phyloP scores from a whole-genome alignment of 2,113 vertebrate genomes.

The Ornithorhynchus anatinus region DNA sequence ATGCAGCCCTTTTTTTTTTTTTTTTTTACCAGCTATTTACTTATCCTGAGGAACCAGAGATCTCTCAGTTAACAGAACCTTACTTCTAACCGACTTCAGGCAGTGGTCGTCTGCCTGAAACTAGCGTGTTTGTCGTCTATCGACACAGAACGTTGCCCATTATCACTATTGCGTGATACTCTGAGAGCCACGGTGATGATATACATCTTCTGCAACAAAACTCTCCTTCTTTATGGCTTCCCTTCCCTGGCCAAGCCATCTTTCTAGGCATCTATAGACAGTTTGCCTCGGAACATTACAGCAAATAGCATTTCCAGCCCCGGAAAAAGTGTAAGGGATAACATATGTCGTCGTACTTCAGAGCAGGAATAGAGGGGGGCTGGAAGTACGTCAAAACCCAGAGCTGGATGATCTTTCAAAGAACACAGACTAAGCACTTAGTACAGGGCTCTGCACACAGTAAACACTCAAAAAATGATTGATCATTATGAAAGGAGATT shows the following conservation, averaged over 20 bases:
- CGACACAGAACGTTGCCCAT: neutral
- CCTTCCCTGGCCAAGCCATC: accelerated
- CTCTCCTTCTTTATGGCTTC: accelerated
- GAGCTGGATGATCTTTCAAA: too few relatives aligned
- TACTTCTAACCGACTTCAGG: neutral
- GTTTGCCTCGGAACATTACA: too few relatives aligned
- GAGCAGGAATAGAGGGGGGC: accelerated
- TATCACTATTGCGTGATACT: neutral
- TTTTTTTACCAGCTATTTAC: too few relatives aligned
- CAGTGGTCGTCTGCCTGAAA: neutral
- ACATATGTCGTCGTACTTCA: accelerated
- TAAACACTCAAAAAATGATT: too few relatives aligned
- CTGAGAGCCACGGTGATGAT: neutral
- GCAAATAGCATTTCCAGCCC: accelerated
- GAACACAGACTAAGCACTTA: too few relatives aligned
- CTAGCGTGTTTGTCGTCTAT: neutral
- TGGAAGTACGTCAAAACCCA: too few relatives aligned
- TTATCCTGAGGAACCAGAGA: neutral
- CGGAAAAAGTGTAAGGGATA: accelerated
- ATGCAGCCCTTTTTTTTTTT: too few relatives aligned
- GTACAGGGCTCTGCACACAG: too few relatives aligned
- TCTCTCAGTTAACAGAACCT: neutral
- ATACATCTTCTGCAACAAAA: neutral
- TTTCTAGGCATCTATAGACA: neutral
- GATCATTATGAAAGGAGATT: too few relatives aligned